Evolutionary conservation across 2,113 vertebrate genomes (phyloP), one percentile per base, ranked within the genome.

Genomic region (Beaufortia kweichowensis): DNA sequence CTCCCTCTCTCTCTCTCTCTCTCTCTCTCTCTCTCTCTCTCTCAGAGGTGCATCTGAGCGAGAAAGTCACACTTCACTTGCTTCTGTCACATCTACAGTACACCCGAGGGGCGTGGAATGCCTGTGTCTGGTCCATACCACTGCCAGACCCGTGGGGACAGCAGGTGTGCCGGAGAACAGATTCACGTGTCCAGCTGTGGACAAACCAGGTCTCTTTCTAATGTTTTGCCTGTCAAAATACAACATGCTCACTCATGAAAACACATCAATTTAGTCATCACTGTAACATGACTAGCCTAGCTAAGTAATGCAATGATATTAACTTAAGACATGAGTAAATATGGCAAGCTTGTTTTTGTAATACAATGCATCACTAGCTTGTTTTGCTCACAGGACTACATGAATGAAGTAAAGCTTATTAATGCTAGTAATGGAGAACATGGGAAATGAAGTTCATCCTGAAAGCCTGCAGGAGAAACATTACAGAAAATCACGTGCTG

Each of bases 401-500:
- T 48, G 48, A 68, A 68, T 33, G 46, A 5, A 11, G 28, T 31
- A 68, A 31, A 48, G 46, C 8, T 31, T 39, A 68, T 41, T 50
- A 50, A 68, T 68, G 19, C 46, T 46, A 66, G 64, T 53, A 68
- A 68, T 29, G 10, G 46, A 31, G 65, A 68, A 68, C 33, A 15
- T 19, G 15, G 43, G 43, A 48, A 48, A 19, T n/a, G 50, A 10
- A 50, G n/a, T 2, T 57, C 67, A 57, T 39, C 56, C 29, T 26
- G 67, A 56, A 70, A 57, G 67, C 67, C 67, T 10, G 6, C 7
- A 6, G 67, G n/a, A 1, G 21, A 21, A n/a, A 56, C 55, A 70
- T 56, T 55, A 29, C 67, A 9, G 67, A 70, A 70, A 70, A 70
- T 70, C 31, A 57, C 50, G 50, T 24, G 31, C n/a, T 50, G 55